These are phyloP conservation scores for Potamilus streckersoni DNA, from an alignment of 1,140 invertebrate species.

Conservation along the genomic window DNA sequence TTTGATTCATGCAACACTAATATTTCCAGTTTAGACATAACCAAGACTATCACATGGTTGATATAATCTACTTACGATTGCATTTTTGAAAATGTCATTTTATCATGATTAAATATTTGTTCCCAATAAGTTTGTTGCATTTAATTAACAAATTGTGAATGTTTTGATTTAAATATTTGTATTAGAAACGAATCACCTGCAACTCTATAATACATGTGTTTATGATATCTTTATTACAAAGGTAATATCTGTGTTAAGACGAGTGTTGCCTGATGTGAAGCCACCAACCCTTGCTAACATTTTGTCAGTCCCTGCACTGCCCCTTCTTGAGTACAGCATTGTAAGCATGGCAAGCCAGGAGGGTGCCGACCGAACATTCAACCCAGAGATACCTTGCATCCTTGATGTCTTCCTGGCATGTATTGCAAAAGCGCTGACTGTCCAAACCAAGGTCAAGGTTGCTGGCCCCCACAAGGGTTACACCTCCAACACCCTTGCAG, in stretches of 20 bases:
- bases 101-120: no score
- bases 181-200: not conserved
- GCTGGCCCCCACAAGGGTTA: conserved; percentile 76
- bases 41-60: no score
- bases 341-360: conserved; percentile 49
- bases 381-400: conserved; percentile 75
- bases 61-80: no score
- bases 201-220: not conserved
- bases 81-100: no score
- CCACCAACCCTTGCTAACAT: conserved; percentile 72
- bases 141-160: no score
- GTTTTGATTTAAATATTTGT: not conserved
- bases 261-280: conserved; percentile 87
- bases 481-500: conserved; percentile 74
- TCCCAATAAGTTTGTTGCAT: no score
- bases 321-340: conserved; percentile 84
- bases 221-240: conserved; percentile 43
- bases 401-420: conserved; percentile 88
- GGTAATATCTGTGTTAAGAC: conserved; percentile 81
- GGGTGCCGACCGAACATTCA: conserved; percentile 66
- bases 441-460: conserved; percentile 88
- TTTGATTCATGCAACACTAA: no score
- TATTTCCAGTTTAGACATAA: no score
- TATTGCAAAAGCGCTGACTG: conserved; percentile 85
- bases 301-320: conserved; percentile 77